Evolutionary conservation across 2,888 invertebrate species (phyloP).

Genomic region (Leptinotarsa haldemani): DNA sequence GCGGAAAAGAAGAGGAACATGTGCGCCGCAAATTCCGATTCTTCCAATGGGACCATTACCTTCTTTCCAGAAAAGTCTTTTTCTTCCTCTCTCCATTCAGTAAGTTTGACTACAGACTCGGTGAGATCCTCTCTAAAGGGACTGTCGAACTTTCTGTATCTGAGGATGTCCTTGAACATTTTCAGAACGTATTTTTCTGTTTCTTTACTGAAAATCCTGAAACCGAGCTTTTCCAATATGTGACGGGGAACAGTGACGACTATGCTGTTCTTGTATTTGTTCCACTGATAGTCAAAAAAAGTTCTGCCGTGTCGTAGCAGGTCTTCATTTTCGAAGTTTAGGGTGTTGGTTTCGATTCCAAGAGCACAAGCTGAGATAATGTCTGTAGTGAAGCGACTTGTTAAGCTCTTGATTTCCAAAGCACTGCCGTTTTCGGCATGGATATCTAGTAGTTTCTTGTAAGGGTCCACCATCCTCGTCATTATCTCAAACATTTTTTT

Average conservation of each 20-base stretch:
- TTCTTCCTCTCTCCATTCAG: constrained; percentile 45
- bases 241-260: constrained; percentile 47
- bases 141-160: constrained; percentile 63
- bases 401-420: constrained; percentile 37
- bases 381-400: constrained; percentile 68
- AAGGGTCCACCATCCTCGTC: constrained; percentile 39
- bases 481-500: constrained; percentile 58
- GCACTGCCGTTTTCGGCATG: constrained; percentile 28
- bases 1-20: constrained; percentile 56
- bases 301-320: constrained; percentile 59
- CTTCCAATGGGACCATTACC: constrained; percentile 43
- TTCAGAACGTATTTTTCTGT: constrained; percentile 64
- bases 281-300: constrained; percentile 53
- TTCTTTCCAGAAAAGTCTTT: constrained; percentile 46
- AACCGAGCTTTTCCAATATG: constrained; percentile 46
- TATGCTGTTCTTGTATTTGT: constrained; percentile 43
- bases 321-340: constrained; percentile 66
- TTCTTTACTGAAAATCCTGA: constrained; percentile 50
- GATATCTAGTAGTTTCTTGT: constrained; percentile 32
- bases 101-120: constrained; percentile 63
- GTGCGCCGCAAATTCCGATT: constrained; percentile 52
- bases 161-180: constrained; percentile 59
- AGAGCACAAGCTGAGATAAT: constrained; percentile 71
- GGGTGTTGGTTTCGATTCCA: constrained; percentile 71
- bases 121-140: constrained; percentile 68